Conservation (phyloP, 2,888 invertebrate species). For the Orthonevra nobilis region DNA sequence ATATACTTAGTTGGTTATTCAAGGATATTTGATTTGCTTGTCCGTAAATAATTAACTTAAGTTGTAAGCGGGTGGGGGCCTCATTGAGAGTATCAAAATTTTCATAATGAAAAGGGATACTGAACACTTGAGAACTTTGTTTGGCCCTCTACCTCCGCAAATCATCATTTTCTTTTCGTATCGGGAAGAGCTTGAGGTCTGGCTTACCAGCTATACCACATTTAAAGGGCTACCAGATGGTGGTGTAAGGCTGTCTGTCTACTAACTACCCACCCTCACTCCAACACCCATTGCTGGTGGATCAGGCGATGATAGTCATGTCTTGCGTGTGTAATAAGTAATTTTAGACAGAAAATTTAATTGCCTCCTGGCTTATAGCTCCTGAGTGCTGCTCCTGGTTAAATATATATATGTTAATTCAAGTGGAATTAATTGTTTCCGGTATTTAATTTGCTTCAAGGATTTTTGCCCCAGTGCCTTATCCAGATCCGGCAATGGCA, state of each 20-base stretch:
- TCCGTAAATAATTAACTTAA: constrained; percentile 71
- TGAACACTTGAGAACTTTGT: constrained; percentile 49
- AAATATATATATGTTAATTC: constrained; percentile 76
- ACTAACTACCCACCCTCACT: constrained; percentile 5
- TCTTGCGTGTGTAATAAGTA: constrained; percentile 75
- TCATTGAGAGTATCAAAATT: constrained; percentile 49
- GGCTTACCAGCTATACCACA: constrained; percentile 44
- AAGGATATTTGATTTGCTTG: constrained; percentile 71
- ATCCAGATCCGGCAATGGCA: constrained; percentile 64
- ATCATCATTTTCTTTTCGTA: constrained; percentile 61
- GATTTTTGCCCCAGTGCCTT: constrained; percentile 65
- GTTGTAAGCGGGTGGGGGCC: constrained; percentile 8
- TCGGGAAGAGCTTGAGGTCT: constrained; percentile 53
- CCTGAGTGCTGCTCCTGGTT: too few relatives aligned
- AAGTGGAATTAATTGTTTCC: constrained; percentile 80
- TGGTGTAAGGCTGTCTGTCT: constrained; percentile 11
- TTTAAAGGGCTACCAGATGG: constrained; percentile 26
- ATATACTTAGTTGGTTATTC: constrained; percentile 29
- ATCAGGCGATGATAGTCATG: constrained; percentile 71
- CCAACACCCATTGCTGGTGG: constrained; percentile 22
- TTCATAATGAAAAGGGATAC: constrained; percentile 64
- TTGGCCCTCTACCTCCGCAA: constrained; percentile 39
- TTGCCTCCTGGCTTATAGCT: constrained; percentile 71
- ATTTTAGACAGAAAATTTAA: constrained; percentile 73
- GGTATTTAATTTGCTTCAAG: constrained; percentile 78